phyloP scores from a whole-genome alignment of 35 echinoderm and acorn worm genomes.

The Stichopus chloronotus region DNA sequence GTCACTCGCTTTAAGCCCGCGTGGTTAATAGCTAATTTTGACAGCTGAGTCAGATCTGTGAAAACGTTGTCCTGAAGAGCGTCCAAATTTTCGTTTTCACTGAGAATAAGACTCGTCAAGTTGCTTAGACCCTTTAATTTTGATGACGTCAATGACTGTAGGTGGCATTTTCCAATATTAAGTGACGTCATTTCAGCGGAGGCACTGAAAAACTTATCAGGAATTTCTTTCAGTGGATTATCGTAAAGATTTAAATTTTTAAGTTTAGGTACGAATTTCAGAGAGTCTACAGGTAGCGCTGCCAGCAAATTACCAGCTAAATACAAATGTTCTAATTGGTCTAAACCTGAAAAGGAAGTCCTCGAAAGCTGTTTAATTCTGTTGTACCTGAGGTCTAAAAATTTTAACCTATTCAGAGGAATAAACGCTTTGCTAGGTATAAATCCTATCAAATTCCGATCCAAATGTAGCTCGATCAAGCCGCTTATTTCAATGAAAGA shows the following conservation, averaged over 20 bases:
- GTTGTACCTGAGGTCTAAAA: constrained; percentile 66
- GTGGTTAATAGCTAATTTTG: constrained; percentile 43
- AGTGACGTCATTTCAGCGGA: constrained; percentile 37
- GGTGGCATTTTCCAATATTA: constrained; percentile 61
- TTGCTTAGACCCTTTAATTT: constrained; percentile 52
- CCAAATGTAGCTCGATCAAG: constrained; percentile 58
- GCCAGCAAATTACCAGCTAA: constrained; percentile 58
- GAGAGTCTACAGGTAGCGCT: constrained; percentile 7
- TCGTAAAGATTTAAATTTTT: constrained; percentile 52
- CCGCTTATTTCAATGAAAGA: constrained; percentile 54
- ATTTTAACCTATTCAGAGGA: constrained; percentile 46
- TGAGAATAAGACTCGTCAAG: constrained; percentile 49
- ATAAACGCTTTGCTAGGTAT: constrained; percentile 60
- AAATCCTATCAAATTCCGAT: constrained; percentile 56
- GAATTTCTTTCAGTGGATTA: constrained; percentile 54
- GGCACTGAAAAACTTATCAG: constrained; percentile 36
- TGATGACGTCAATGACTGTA: constrained; percentile 23
- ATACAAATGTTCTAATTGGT: constrained; percentile 33
- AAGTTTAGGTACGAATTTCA: constrained; percentile 48
- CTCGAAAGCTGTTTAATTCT: constrained; percentile 58
- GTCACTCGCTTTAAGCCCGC: constrained; percentile 54
- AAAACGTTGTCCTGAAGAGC: constrained; percentile 51
- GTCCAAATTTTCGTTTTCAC: constrained; percentile 63
- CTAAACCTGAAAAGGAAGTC: constrained; percentile 47
- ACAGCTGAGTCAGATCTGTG: constrained; percentile 39